These are phyloP conservation scores for Lontra canadensis DNA, from an alignment of 2,113 vertebrate species.

Conservation along the genomic window DNA sequence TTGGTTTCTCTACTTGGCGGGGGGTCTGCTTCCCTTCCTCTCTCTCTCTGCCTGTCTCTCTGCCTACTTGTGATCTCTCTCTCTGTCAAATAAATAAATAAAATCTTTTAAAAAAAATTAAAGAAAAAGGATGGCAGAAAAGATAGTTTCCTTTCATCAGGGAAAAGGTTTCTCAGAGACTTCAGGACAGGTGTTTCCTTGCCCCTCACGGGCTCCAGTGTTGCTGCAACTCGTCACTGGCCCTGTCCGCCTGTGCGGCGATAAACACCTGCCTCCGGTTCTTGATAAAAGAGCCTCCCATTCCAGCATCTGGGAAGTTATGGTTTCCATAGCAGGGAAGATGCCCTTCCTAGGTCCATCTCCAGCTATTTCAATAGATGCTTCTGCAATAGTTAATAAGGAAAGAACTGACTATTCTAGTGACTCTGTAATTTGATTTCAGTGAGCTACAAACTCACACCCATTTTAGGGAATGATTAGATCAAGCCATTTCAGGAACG, in stretches of 20 bases:
- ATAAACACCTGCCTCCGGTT: neutral
- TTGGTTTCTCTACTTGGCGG: rapidly evolving
- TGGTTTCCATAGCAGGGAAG: neutral
- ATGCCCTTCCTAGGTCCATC: neutral
- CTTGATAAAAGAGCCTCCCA: neutral
- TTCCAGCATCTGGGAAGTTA: neutral
- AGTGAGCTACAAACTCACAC: neutral
- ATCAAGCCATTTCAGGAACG: neutral
- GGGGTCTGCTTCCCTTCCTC: too few species aligned
- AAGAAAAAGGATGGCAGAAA: neutral
- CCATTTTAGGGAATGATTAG: neutral
- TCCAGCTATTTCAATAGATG: neutral
- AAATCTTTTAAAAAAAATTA: neutral
- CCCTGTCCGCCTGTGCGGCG: too few species aligned
- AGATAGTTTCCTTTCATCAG: neutral
- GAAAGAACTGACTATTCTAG: neutral
- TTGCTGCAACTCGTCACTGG: neutral
- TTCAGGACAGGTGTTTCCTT: neutral
- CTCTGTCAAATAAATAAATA: too few species aligned
- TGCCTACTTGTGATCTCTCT: too few species aligned
- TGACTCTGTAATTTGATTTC: neutral
- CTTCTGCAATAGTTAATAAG: neutral
- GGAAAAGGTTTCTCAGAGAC: neutral
- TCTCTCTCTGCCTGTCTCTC: too few species aligned
- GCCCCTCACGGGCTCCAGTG: neutral